Conservation (phyloP, 2,797 vertebrate species). For the Thamnophis elegans region DNA sequence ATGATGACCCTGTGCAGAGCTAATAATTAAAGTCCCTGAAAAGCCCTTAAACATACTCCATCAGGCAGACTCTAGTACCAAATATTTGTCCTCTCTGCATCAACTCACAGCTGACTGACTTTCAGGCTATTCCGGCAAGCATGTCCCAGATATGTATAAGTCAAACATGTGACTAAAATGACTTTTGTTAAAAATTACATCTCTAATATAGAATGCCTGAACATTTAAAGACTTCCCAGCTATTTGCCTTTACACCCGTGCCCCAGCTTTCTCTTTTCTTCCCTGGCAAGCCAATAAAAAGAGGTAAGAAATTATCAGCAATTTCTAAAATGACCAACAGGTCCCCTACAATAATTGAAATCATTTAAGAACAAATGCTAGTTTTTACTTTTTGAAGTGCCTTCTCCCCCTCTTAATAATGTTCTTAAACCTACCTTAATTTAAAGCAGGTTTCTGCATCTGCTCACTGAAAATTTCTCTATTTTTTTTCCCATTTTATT, state of each 20-base stretch:
- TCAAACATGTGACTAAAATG: neutral
- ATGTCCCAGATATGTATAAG: neutral
- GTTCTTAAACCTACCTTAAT: neutral
- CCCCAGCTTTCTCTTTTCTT: neutral
- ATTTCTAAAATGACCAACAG: rapidly evolving
- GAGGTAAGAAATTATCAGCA: neutral
- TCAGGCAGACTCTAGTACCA: neutral
- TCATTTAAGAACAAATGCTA: neutral
- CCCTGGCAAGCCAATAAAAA: neutral
- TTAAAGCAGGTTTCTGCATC: rapidly evolving
- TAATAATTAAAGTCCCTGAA: neutral
- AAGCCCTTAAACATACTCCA: neutral
- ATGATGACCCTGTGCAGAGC: neutral
- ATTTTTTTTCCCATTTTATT: neutral
- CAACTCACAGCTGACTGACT: neutral
- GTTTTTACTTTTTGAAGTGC: neutral
- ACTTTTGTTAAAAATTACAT: neutral
- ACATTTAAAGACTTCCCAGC: neutral
- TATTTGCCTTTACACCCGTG: neutral
- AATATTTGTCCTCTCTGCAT: neutral
- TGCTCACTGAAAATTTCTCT: neutral
- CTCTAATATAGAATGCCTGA: neutral
- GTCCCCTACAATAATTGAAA: neutral
- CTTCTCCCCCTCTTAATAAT: neutral
- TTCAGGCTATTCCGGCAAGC: neutral